Base-by-base conservation (phyloP, 2,113 vertebrate genomes). In the Pseudorhombus dupliciocellatus region DNA sequence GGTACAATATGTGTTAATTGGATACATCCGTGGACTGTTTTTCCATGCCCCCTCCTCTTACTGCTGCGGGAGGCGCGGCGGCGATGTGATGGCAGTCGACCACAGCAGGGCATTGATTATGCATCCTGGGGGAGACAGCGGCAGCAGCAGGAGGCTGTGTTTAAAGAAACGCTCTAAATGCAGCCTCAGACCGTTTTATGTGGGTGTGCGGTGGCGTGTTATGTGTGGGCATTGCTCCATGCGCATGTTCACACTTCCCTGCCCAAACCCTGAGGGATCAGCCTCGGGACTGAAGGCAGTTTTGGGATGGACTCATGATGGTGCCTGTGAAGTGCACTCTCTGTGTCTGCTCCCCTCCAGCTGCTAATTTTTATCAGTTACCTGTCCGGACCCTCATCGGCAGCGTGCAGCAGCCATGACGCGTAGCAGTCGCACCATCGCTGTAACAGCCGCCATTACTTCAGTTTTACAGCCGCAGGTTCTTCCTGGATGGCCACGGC, bases 1-100 rank as follows among this genome's bases (percentile, higher is more conserved):
- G 55, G 21, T 22, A 11, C 77, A 75, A 64, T 70, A 81, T 66
- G 86, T 88, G 85, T 86, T 88, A 88, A 92, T 90, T 88, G 76
- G 81, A 81, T 52, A 76, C 80, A 83, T 84, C 79, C 79, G 75
- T 61, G 54, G 73, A 20, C 55, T 67, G 74, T 75, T 79, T 78
- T 76, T 52, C n/a, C 50, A 6, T 42, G 68, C 53, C 20, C 37
- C 24, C 60, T 72, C 64, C 34, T 50, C 61, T 57, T 51, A 46
- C 59, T 24, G 72, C 74, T 4, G 57, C 77, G 44, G 71, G 79
- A 83, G 77, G 22, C 80, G 68, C 65, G 21, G 57, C 34, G 52
- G 59, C 21, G 22, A 65, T 65, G 57, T 58, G 81, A 77, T 31
- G 83, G 57, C 70, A 65, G 73, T 25, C 77, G 75, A 84, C 74